Percentiles rank a stretch among this genome's conserved stretches.
Evolutionary conservation across 2,113 vertebrate species (phyloP).

Genomic region (Xerus inauris): DNA sequence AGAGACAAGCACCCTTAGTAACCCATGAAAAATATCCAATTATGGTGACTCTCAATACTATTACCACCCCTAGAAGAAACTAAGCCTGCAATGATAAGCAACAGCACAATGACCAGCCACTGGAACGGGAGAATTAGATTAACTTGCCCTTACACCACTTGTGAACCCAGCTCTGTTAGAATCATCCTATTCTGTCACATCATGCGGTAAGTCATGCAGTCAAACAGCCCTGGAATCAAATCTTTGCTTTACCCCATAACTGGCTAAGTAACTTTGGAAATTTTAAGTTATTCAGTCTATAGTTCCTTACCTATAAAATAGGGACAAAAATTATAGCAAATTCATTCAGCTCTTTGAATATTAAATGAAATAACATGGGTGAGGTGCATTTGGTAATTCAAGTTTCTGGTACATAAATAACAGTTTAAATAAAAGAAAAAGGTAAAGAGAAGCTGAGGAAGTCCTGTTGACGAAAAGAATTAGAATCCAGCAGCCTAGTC

Average conservation of each 20-base stretch:
- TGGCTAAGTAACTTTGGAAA: background rate
- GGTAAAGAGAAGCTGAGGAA: background rate
- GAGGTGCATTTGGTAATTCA: background rate
- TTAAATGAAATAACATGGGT: background rate
- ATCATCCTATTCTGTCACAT: background rate
- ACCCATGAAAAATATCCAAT: background rate
- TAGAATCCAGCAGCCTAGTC: background rate
- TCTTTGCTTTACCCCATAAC: background rate
- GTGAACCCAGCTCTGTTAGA: background rate
- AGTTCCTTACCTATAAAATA: background rate
- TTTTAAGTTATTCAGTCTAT: background rate
- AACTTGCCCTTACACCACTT: fast-evolving
- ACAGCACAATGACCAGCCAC: background rate
- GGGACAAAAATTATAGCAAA: background rate
- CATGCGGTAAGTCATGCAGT: fast-evolving
- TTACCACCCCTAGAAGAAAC: background rate
- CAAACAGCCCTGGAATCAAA: background rate
- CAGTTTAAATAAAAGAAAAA: background rate
- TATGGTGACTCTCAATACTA: background rate
- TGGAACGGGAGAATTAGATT: fast-evolving
- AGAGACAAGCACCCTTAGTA: background rate
- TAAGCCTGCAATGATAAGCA: background rate
- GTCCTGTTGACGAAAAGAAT: background rate
- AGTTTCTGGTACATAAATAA: background rate
- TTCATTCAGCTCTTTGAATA: background rate